phyloP scores from a whole-genome alignment of 2,113 vertebrate genomes.

The Danio rerio region DNA sequence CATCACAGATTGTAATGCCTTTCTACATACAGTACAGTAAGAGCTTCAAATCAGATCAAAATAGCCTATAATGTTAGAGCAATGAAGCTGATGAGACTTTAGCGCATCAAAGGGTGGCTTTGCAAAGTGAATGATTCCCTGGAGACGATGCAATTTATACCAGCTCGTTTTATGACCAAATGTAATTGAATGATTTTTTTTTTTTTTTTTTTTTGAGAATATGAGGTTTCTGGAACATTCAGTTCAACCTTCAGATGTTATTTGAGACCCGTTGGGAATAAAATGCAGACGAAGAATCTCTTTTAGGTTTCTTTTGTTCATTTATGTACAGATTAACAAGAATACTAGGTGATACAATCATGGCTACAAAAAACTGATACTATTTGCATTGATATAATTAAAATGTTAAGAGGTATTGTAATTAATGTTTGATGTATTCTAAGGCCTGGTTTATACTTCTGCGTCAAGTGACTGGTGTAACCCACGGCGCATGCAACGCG shows the following conservation, averaged over 20 bases:
- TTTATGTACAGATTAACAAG: too few species aligned
- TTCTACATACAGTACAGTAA: background rate
- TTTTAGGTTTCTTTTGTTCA: too few species aligned
- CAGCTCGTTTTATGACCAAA: background rate
- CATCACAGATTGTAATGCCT: background rate
- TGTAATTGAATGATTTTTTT: constrained; percentile 23
- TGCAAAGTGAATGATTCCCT: constrained; percentile 28
- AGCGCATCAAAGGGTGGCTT: constrained; percentile 14
- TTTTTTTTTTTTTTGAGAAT: background rate
- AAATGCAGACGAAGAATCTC: too few species aligned
- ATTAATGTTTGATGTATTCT: too few species aligned
- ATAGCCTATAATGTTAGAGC: background rate
- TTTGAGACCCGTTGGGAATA: background rate
- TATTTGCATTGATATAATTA: too few species aligned
- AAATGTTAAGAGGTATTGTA: too few species aligned
- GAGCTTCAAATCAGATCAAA: background rate
- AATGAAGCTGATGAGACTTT: constrained; percentile 27
- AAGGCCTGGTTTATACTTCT: too few species aligned
- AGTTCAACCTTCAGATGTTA: background rate
- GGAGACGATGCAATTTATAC: constrained; percentile 22
- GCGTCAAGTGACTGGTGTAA: too few species aligned
- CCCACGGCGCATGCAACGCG: too few species aligned
- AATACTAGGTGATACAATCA: too few species aligned
- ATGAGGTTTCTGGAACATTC: background rate
- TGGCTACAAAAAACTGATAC: too few species aligned